Base-by-base conservation (phyloP, 2,888 invertebrate species). In the Cybosia mesomella region DNA sequence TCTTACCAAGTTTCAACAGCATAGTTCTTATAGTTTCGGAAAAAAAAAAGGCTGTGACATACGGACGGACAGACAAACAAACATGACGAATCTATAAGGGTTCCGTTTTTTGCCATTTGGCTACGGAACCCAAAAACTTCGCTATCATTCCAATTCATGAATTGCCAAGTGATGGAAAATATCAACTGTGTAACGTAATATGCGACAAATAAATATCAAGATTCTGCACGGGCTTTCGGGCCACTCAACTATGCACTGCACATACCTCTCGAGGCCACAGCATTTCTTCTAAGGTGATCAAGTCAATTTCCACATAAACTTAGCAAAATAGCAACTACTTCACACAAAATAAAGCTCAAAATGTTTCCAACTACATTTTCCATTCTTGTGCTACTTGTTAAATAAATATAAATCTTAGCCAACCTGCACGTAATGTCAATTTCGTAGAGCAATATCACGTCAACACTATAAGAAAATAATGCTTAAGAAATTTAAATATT, bases 241-340 rank as follows among this genome's bases (percentile, higher is more conserved):
- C 83, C 74, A 80, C 82, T 78, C 73, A 72, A 73, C 76, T 78
- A 86, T 85, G 85, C 87, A 83, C 83, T 75, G 73, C 85, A 84
- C 91, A 90, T 91, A 87, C 90, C 88, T 72, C 66, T 80, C 89
- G 92, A 92, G 92, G 93, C 89, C 92, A 87, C 80, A 72, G 68
- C 82, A 90, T 92, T 91, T 92, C 91, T 92, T 91, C 84, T 87
- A 87, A 91, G 91, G 92, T 91, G 87, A 91, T 87, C 92, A 88
- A 90, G 85, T 91, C 36, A 34, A 53, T 53, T 67, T 73, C 64
- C 67, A 68, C 73, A 71, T 73, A 72, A 64, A 68, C 65, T 65
- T 55, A 11, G 69, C 61, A 81, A 73, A 70, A 64, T 66, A 72
- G 62, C 64, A 63, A 64, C 59, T 81, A 78, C 64, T n/a, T 0